Percentiles rank a stretch among this genome's conserved stretches.
phyloP scores from a whole-genome alignment of 2,113 vertebrate species.

The Coptodon bakossiorum region DNA sequence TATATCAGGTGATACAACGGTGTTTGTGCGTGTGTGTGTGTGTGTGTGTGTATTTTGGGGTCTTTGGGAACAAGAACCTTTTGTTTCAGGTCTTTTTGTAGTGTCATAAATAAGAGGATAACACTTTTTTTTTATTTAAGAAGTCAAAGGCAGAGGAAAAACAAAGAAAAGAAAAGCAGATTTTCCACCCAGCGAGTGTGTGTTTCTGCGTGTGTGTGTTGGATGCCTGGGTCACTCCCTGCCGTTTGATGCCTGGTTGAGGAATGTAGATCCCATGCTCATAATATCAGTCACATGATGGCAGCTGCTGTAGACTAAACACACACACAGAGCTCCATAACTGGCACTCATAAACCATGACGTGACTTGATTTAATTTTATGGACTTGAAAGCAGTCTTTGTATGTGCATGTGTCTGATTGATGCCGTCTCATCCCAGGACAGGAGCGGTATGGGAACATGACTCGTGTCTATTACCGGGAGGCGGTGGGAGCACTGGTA shows the following conservation, averaged over 20 bases:
- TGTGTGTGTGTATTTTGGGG: background rate
- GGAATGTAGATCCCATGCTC: conserved; percentile 61
- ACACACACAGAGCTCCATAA: background rate
- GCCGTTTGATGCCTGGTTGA: conserved; percentile 37
- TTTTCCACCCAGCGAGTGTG: background rate
- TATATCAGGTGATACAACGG: background rate
- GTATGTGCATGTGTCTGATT: background rate
- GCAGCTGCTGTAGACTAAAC: background rate
- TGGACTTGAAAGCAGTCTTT: background rate
- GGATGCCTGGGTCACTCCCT: conserved; percentile 2
- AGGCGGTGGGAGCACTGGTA: conserved; percentile 77
- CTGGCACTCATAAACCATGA: background rate
- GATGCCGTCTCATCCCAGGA: conserved; percentile 47
- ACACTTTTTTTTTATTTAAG: background rate
- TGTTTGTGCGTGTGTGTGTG: fast-evolving
- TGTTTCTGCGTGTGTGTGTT: background rate
- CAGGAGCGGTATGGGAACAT: conserved; percentile 82
- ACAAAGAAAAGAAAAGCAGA: background rate
- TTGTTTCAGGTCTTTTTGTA: background rate
- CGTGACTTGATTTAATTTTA: background rate
- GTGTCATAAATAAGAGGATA: background rate
- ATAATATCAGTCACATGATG: conserved; percentile 64
- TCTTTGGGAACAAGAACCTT: background rate
- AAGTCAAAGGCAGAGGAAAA: background rate
- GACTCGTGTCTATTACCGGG: conserved; percentile 79